A percentile compares a stretch with the other conserved stretches of the same genome.
Conservation (phyloP, 2,113 vertebrate species). For the Pterocles orientalis region DNA sequence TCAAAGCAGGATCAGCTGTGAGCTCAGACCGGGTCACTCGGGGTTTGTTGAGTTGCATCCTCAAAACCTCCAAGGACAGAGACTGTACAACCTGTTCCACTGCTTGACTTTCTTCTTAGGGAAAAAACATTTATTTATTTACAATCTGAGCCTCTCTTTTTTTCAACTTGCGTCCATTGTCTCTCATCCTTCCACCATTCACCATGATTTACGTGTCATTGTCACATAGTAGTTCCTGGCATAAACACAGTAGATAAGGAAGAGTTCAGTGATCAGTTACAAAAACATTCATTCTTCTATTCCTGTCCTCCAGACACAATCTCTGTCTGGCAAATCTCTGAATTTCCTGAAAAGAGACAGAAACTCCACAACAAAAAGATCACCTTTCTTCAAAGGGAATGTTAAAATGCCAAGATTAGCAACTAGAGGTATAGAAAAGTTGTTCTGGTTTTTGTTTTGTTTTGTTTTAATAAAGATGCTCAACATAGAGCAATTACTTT, state of each 20-base stretch:
- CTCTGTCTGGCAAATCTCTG: neutral
- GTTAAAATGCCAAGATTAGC: neutral
- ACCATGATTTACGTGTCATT: neutral
- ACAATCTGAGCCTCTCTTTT: neutral
- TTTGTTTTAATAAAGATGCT: neutral
- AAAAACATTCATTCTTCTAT: neutral
- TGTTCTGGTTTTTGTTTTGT: neutral
- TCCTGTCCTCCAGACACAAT: neutral
- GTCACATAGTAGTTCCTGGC: neutral
- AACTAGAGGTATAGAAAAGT: neutral
- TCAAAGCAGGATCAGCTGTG: neutral
- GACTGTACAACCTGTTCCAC: too few species aligned
- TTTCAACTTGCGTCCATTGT: neutral
- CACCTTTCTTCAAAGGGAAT: neutral
- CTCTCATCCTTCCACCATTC: neutral
- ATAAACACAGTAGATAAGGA: neutral
- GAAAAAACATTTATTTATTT: neutral
- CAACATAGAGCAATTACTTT: neutral
- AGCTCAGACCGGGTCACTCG: neutral
- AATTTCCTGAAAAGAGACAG: neutral
- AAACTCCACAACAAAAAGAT: neutral
- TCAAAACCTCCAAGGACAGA: too few species aligned
- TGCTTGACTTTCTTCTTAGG: too few species aligned
- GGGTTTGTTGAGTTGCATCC: neutral
- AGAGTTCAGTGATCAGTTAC: neutral